A percentile compares a stretch with the other conserved stretches of the same genome.
phyloP scores from a whole-genome alignment of 1,140 invertebrate species.

The Lucilia cuprina region DNA sequence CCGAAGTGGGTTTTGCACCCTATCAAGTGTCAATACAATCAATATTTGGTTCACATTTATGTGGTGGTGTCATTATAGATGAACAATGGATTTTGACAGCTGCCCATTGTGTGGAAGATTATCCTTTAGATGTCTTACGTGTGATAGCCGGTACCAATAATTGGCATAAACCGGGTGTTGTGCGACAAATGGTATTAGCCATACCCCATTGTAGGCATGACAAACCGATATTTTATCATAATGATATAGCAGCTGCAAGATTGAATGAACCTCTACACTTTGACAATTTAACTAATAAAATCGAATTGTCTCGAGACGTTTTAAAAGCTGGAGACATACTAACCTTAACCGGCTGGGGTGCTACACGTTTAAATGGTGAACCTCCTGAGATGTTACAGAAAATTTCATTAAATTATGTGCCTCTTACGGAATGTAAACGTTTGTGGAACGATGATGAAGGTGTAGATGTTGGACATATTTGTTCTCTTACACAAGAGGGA shows the following conservation, averaged over 20 bases:
- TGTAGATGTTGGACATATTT: slow-evolving; percentile 64
- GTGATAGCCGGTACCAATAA: slow-evolving; percentile 55
- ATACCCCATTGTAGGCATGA: slow-evolving; percentile 54
- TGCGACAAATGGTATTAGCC: slow-evolving; percentile 40
- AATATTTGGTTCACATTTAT: slow-evolving; percentile 53
- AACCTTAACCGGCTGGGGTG: slow-evolving; percentile 61
- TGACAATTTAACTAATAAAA: slow-evolving; percentile 62
- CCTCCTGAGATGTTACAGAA: slow-evolving; percentile 45
- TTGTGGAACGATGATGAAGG: slow-evolving; percentile 41
- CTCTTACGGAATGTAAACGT: slow-evolving; percentile 42
- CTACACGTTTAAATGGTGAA: slow-evolving; percentile 41
- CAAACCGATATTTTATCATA: slow-evolving; percentile 50
- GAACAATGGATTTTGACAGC: slow-evolving; percentile 62
- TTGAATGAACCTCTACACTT: slow-evolving; percentile 60
- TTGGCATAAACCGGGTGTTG: slow-evolving; percentile 43
- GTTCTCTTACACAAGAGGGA: slow-evolving; percentile 66
- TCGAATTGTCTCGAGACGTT: slow-evolving; percentile 46
- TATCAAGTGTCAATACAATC: slow-evolving; percentile 63
- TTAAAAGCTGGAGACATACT: slow-evolving; percentile 50
- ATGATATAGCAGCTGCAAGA: slow-evolving; percentile 66
- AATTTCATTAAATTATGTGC: slow-evolving; percentile 48
- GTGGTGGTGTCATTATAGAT: slow-evolving; percentile 60
- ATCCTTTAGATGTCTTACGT: slow-evolving; percentile 42
- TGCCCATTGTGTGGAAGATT: slow-evolving; percentile 59
- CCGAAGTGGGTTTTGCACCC: slow-evolving; percentile 59